Conservation (phyloP, 2,888 invertebrate species). For the Incurvaria masculella region DNA sequence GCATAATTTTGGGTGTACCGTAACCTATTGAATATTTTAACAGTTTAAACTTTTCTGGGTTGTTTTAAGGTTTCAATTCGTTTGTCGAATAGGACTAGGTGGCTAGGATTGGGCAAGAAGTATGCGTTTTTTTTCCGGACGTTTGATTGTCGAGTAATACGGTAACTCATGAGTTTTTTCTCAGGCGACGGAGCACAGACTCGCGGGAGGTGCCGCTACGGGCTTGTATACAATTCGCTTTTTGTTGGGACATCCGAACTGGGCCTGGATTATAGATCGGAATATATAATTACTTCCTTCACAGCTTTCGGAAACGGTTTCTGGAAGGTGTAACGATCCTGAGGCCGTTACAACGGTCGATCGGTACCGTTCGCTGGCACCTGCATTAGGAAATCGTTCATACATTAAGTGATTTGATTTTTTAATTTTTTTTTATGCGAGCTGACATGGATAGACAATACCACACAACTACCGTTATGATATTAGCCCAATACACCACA, state of each 20-base stretch:
- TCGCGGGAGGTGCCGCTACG: constrained; percentile 9
- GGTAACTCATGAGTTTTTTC: constrained; percentile 46
- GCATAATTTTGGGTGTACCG: constrained; percentile 49
- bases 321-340: constrained; percentile 17
- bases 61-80: neutral
- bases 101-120: constrained; percentile 34
- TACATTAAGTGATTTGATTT: no score
- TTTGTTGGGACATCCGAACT: constrained; percentile 47
- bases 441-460: no score
- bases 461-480: no score
- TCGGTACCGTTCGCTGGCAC: no score
- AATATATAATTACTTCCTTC: constrained; percentile 58
- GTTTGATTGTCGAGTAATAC: constrained; percentile 31
- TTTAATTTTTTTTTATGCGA: no score
- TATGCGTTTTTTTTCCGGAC: constrained; percentile 42
- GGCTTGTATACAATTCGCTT: constrained; percentile 30
- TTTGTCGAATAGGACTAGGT: neutral
- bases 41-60: neutral
- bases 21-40: neutral
- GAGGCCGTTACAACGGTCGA: neutral
- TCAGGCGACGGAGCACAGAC: constrained; percentile 33
- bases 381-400: no score
- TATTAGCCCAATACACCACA: no score
- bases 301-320: constrained; percentile 51
- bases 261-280: constrained; percentile 46